Conservation (phyloP, 2,113 vertebrate genomes). For the Chaenocephalus aceratus region DNA sequence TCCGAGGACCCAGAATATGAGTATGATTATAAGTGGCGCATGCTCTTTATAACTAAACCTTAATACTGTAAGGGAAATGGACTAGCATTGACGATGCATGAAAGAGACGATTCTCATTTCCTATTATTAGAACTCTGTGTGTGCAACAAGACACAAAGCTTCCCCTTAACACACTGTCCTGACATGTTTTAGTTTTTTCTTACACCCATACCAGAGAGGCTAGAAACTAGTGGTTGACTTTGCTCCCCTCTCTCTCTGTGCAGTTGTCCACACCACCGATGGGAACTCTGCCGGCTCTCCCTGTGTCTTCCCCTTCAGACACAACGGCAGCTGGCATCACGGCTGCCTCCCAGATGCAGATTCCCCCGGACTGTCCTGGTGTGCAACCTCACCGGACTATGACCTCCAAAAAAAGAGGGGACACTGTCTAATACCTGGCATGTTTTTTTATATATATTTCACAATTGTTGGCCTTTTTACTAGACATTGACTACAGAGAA, state of each 20-base stretch:
- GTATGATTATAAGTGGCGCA: too few relatives aligned
- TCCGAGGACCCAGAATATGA: neutral
- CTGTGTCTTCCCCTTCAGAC: constrained; percentile 93
- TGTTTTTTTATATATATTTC: constrained; percentile 9
- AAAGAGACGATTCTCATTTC: neutral
- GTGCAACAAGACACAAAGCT: neutral
- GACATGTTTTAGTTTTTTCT: neutral
- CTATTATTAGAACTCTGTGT: neutral
- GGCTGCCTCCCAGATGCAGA: constrained; percentile 83
- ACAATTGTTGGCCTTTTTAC: neutral
- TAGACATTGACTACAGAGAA: neutral
- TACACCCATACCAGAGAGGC: neutral
- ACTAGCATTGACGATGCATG: neutral
- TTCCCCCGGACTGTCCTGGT: constrained; percentile 82
- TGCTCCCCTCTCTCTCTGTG: constrained; percentile 31
- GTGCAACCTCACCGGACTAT: constrained; percentile 87
- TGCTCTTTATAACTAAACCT: neutral
- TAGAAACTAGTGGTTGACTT: neutral
- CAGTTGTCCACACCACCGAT: constrained; percentile 89
- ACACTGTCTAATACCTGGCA: constrained; percentile 90
- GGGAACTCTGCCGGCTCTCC: constrained; percentile 90
- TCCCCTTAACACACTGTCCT: neutral
- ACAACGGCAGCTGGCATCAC: constrained; percentile 89
- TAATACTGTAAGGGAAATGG: neutral
- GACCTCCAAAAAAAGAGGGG: constrained; percentile 85